Evolutionary conservation across 2,113 vertebrate species (phyloP).

Genomic region (Anoplopoma fimbria): DNA sequence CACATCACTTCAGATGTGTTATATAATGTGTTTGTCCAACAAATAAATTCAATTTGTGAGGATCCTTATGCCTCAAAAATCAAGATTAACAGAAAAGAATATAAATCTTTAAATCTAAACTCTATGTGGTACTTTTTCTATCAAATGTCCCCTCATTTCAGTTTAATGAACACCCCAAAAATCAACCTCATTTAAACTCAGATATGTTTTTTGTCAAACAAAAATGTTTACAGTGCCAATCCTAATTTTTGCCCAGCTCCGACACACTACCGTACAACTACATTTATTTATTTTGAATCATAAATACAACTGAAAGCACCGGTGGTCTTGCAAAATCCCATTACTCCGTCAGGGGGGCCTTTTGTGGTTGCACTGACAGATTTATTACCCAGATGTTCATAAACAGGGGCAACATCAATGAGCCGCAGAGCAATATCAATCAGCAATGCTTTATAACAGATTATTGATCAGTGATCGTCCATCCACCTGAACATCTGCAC

Average conservation of each 20-base stretch:
- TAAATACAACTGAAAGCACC: constrained; percentile 56
- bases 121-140: neutral
- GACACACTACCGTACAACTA: constrained; percentile 13
- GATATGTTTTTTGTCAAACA: neutral
- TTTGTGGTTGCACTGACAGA: constrained; percentile 71
- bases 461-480: constrained; percentile 38
- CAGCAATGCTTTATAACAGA: neutral
- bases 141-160: neutral
- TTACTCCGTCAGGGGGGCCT: constrained; percentile 61
- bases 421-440: constrained; percentile 26
- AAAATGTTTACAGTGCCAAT: constrained; percentile 12
- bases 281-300: constrained; percentile 64
- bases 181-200: neutral
- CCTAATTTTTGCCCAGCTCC: constrained; percentile 7
- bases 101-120: neutral
- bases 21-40: neutral
- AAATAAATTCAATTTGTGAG: constrained; percentile 2
- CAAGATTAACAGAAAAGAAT: constrained; percentile 2
- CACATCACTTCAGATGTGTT: neutral
- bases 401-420: constrained; percentile 55
- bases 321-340: constrained; percentile 68
- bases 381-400: constrained; percentile 72
- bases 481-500: constrained; percentile 63
- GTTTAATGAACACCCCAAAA: neutral
- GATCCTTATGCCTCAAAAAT: neutral